Evolutionary conservation across 2,113 vertebrate species (phyloP).

Genomic region (Bujurquina vittata): DNA sequence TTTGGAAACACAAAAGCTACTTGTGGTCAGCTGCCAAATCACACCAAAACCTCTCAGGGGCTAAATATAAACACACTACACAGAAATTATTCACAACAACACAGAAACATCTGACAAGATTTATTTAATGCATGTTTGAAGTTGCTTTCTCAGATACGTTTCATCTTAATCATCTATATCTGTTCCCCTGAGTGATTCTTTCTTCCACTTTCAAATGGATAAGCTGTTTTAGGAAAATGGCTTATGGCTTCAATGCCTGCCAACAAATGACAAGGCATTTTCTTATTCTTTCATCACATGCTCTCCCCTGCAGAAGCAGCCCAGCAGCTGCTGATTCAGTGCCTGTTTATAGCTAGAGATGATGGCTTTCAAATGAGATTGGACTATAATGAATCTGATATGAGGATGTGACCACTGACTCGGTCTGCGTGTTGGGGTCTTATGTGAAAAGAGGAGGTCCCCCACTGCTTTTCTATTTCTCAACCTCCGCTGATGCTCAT

Average conservation of each 20-base stretch:
- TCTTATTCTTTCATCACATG: slow-evolving; percentile 60
- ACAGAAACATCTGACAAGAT: slow-evolving; percentile 30
- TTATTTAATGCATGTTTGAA: slow-evolving; percentile 41
- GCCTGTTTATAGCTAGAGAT: slow-evolving; percentile 44
- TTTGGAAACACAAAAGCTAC: slow-evolving; percentile 6
- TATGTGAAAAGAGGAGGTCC: neutral
- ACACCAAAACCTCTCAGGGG: neutral
- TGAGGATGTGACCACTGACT: slow-evolving; percentile 25
- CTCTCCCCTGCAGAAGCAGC: slow-evolving; percentile 21
- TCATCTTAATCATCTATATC: slow-evolving; percentile 46
- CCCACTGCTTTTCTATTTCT: slow-evolving; percentile 10
- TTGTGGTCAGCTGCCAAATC: slow-evolving; percentile 30
- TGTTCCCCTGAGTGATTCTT: slow-evolving; percentile 39
- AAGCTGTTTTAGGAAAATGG: slow-evolving; percentile 53
- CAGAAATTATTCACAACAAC: slow-evolving; percentile 43
- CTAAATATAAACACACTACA: slow-evolving; percentile 45
- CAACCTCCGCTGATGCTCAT: neutral
- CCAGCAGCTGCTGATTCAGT: slow-evolving; percentile 50
- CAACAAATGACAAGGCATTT: slow-evolving; percentile 62
- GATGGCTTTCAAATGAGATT: slow-evolving; percentile 60
- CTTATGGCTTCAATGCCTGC: slow-evolving; percentile 44
- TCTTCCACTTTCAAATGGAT: slow-evolving; percentile 40
- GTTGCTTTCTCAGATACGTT: slow-evolving; percentile 19
- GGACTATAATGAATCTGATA: slow-evolving; percentile 43
- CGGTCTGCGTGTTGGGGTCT: slow-evolving; percentile 15